Percentiles rank a stretch among this genome's conserved stretches.
Conservation (phyloP, 2,888 invertebrate species). For the Stenurella melanura region DNA sequence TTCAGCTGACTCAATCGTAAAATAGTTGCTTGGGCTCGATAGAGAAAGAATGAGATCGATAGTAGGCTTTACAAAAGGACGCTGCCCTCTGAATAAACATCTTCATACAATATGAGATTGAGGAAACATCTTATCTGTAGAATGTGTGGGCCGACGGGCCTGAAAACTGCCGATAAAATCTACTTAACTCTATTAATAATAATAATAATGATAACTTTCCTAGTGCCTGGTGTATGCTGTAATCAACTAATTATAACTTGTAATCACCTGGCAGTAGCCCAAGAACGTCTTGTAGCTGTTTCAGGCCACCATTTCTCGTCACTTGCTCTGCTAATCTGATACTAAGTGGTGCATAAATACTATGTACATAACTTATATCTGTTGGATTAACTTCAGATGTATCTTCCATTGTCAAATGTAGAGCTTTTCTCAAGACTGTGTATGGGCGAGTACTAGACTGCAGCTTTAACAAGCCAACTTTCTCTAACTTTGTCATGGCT, state of each 20-base stretch:
- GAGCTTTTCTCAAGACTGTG: constrained; percentile 85
- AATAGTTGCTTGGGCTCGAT: too few species aligned
- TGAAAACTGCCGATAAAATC: too few species aligned
- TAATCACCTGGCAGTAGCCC: constrained; percentile 82
- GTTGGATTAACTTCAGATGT: constrained; percentile 87
- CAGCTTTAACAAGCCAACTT: constrained; percentile 85
- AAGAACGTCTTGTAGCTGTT: constrained; percentile 88
- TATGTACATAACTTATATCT: constrained; percentile 94
- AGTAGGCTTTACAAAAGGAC: too few species aligned
- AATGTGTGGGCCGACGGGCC: too few species aligned
- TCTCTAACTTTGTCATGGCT: constrained; percentile 90
- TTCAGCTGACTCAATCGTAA: too few species aligned
- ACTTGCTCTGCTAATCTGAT: constrained; percentile 90
- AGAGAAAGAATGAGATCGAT: too few species aligned
- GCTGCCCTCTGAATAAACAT: too few species aligned
- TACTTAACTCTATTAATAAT: too few species aligned
- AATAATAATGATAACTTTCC: too few species aligned
- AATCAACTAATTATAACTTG: constrained; percentile 12
- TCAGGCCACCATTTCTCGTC: constrained; percentile 85
- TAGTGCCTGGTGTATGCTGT: too few species aligned
- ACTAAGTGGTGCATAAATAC: constrained; percentile 94
- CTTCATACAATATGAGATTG: too few species aligned
- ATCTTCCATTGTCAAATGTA: constrained; percentile 92
- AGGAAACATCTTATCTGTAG: too few species aligned
- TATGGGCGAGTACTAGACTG: constrained; percentile 86